These are phyloP conservation scores for Mystacides longicornis DNA, from an alignment of 2,888 invertebrate species.

Conservation along the genomic window DNA sequence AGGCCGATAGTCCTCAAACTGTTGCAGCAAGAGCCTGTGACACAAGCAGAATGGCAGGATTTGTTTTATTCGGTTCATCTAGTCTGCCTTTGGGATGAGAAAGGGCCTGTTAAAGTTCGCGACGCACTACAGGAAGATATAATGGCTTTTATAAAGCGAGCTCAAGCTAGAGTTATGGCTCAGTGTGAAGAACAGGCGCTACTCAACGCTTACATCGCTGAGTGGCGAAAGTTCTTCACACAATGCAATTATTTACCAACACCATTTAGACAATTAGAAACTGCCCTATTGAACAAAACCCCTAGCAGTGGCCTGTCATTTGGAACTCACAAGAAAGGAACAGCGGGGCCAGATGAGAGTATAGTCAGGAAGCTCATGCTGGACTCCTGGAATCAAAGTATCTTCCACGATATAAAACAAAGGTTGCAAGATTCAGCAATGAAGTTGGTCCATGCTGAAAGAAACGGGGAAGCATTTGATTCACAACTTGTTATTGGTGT, in stretches of 20 bases:
- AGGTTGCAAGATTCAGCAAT: constrained; percentile 92
- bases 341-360: constrained; percentile 72
- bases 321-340: constrained; percentile 44
- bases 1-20: constrained; percentile 89
- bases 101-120: constrained; percentile 81
- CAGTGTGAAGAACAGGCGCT: constrained; percentile 93
- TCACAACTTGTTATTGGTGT: constrained; percentile 96
- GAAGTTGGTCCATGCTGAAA: constrained; percentile 93
- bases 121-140: constrained; percentile 89
- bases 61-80: constrained; percentile 93
- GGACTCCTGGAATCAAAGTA: constrained; percentile 96
- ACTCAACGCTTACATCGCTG: constrained; percentile 91
- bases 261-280: constrained; percentile 90
- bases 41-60: constrained; percentile 95
- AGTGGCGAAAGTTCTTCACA: constrained; percentile 97
- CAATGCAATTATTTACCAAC: constrained; percentile 96
- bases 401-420: constrained; percentile 92
- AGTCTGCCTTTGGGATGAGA: constrained; percentile 96
- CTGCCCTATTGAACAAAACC: constrained; percentile 59
- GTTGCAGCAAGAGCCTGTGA: constrained; percentile 88
- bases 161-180: constrained; percentile 80
- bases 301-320: constrained; percentile 33
- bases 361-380: constrained; percentile 94
- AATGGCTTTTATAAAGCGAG: constrained; percentile 88
- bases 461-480: constrained; percentile 97